These are phyloP conservation scores for Brienomyrus longianalis DNA, from an alignment of 2,113 vertebrate species.

Conservation along the genomic window DNA sequence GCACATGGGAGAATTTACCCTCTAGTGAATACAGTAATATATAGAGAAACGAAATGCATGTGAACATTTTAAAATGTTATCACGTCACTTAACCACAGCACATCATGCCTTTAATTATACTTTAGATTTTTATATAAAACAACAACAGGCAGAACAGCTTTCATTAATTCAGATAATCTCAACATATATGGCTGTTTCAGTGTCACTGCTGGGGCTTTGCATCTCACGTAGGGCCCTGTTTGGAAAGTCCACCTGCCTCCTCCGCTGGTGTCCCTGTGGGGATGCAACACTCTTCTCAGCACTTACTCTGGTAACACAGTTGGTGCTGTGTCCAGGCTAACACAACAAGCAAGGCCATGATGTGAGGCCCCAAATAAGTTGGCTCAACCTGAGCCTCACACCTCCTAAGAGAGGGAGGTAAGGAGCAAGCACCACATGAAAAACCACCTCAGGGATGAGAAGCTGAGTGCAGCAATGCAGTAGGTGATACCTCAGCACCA, in stretches of 20 bases:
- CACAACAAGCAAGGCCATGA: not conserved
- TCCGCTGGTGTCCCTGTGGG: constrained; percentile 32
- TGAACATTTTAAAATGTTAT: not conserved
- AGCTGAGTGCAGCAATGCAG: no score
- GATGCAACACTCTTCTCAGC: not conserved
- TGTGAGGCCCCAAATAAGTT: not conserved
- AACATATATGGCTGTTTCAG: constrained; percentile 58
- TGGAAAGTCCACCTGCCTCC: constrained; percentile 29
- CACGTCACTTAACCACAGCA: not conserved
- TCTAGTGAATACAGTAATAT: not conserved
- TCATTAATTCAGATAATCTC: constrained; percentile 32
- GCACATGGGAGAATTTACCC: not conserved
- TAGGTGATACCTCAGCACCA: no score
- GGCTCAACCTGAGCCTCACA: not conserved
- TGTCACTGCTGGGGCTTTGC: constrained; percentile 34
- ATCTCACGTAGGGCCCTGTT: constrained; percentile 27
- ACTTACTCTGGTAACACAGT: not conserved
- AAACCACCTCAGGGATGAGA: no score
- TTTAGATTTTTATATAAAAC: not conserved
- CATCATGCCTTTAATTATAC: not conserved
- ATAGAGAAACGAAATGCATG: not conserved
- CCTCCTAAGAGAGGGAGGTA: not conserved
- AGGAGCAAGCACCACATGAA: no score
- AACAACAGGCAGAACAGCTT: not conserved
- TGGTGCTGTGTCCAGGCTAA: not conserved